Conservation (phyloP, 2,797 vertebrate species). For the Chaetodon trifasciatus region DNA sequence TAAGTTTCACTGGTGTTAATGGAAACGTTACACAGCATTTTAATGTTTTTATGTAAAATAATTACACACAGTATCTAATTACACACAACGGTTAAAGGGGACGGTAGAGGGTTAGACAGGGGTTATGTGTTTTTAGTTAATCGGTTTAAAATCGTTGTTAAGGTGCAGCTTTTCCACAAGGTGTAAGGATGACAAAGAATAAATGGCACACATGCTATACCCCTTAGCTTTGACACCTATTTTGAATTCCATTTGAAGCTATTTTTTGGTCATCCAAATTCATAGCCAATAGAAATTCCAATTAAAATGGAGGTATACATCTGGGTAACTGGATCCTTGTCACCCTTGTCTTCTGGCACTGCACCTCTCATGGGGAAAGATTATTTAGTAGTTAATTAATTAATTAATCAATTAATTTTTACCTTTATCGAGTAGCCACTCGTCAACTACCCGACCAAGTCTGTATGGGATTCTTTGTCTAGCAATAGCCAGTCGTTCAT, state of each 20-base stretch:
- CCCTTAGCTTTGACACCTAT: conserved; percentile 17
- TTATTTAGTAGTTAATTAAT: conserved; percentile 89
- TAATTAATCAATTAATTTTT: conserved; percentile 91
- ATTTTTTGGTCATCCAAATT: conserved; percentile 39
- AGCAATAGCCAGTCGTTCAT: conserved; percentile 99
- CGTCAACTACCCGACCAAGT: conserved; percentile 99
- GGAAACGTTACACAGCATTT: conserved; percentile 70
- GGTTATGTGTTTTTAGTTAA: conserved; percentile 89
- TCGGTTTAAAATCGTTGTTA: conserved; percentile 82
- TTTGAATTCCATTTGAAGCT: conserved; percentile 41
- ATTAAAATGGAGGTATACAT: conserved; percentile 50
- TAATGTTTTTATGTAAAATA: conserved; percentile 67
- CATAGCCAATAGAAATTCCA: conserved; percentile 52
- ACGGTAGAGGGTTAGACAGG: conserved; percentile 88
- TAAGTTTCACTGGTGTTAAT: conserved; percentile 55
- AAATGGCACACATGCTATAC: conserved; percentile 23
- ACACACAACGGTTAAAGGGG: conserved; percentile 84
- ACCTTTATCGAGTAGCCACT: conserved; percentile 99
- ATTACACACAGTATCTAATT: conserved; percentile 84
- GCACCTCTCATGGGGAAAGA: conserved; percentile 87
- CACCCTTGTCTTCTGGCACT: conserved; percentile 83
- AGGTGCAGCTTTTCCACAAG: conserved; percentile 84
- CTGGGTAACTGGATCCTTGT: conserved; percentile 61
- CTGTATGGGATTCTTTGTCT: conserved; percentile 99
- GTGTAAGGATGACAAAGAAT: conserved; percentile 76